A percentile compares a stretch with the other conserved stretches of the same genome.
Evolutionary conservation across 2,888 invertebrate species (phyloP).

Genomic region (Hoplodrina ambigua): DNA sequence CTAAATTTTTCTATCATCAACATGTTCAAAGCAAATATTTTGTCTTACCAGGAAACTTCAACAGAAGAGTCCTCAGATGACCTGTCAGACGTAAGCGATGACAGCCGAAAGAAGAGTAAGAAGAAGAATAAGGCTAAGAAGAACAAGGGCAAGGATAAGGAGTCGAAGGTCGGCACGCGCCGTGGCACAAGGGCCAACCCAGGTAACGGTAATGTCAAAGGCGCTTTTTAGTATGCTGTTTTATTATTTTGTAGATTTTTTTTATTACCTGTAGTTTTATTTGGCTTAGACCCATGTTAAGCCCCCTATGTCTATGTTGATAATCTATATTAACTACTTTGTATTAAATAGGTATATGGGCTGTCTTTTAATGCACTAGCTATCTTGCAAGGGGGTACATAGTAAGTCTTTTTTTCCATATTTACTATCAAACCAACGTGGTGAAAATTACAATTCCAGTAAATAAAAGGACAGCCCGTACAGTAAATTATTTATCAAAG

Average conservation of each 20-base stretch:
- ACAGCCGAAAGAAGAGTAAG: slow-evolving; percentile 85
- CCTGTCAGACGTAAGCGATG: slow-evolving; percentile 82
- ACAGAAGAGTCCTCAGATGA: slow-evolving; percentile 83
- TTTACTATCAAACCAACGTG: no score
- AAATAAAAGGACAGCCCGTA: no score
- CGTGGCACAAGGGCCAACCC: slow-evolving; percentile 89
- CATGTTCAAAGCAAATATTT: not conserved
- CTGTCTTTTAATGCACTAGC: no score
- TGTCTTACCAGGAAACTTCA: slow-evolving; percentile 77
- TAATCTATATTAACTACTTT: no score
- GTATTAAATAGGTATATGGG: no score
- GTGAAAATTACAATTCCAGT: no score
- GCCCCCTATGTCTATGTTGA: no score
- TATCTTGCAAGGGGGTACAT: no score
- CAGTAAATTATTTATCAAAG: no score
- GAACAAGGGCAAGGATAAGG: slow-evolving; percentile 46
- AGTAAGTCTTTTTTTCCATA: no score
- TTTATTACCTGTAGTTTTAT: not conserved
- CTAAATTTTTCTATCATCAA: no score
- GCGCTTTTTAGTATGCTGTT: slow-evolving; percentile 26
- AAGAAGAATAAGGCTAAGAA: slow-evolving; percentile 77
- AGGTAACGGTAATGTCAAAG: slow-evolving; percentile 62
- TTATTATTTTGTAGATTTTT: not conserved
- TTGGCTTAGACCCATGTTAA: no score
- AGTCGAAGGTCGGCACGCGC: slow-evolving; percentile 63